A percentile compares a stretch with the other conserved stretches of the same genome.
phyloP scores from a whole-genome alignment of 1,140 invertebrate genomes.

The Capitella teleta region DNA sequence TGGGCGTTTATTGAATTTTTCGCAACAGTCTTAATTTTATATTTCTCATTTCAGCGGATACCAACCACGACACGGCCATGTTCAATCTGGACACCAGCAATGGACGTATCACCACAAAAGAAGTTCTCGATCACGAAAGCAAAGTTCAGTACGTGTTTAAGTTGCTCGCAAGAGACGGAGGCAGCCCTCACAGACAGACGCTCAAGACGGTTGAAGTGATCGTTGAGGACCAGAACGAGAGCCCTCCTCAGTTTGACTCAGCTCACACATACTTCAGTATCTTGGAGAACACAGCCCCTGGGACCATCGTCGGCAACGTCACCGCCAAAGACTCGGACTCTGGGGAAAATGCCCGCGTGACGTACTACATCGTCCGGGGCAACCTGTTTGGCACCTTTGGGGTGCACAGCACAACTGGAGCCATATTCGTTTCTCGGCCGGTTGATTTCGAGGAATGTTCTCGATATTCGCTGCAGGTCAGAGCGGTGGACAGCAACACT shows the following conservation, averaged over 20 bases:
- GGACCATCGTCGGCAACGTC: conserved; percentile 76
- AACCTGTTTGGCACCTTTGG: conserved; percentile 95
- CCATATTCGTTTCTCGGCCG: conserved; percentile 90
- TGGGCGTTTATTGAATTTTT: not conserved
- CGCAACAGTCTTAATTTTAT: not conserved
- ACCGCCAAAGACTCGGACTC: conserved; percentile 51
- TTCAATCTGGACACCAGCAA: conserved; percentile 71
- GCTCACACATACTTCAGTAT: conserved; percentile 64
- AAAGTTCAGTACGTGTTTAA: conserved; percentile 71
- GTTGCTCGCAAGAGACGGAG: conserved; percentile 74
- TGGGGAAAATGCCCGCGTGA: conserved; percentile 13
- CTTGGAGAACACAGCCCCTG: conserved; percentile 83
- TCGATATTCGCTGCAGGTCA: conserved; percentile 41
- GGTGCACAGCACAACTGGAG: conserved; percentile 92
- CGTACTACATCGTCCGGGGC: conserved; percentile 94
- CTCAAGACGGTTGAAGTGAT: conserved; percentile 18
- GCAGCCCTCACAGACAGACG: conserved; percentile 65
- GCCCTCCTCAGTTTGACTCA: conserved; percentile 32
- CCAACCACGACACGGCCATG: conserved; percentile 65
- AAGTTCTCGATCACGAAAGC: conserved; percentile 80
- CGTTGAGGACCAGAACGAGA: conserved; percentile 36
- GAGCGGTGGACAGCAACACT: conserved; percentile 29
- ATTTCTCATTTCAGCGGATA: conserved; percentile 41
- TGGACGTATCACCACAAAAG: conserved; percentile 75
- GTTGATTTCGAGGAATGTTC: conserved; percentile 78